A percentile compares a stretch with the other conserved stretches of the same genome.
Evolutionary conservation across 2,797 vertebrate genomes (phyloP).

Genomic region (Rhinichthys osculus): DNA sequence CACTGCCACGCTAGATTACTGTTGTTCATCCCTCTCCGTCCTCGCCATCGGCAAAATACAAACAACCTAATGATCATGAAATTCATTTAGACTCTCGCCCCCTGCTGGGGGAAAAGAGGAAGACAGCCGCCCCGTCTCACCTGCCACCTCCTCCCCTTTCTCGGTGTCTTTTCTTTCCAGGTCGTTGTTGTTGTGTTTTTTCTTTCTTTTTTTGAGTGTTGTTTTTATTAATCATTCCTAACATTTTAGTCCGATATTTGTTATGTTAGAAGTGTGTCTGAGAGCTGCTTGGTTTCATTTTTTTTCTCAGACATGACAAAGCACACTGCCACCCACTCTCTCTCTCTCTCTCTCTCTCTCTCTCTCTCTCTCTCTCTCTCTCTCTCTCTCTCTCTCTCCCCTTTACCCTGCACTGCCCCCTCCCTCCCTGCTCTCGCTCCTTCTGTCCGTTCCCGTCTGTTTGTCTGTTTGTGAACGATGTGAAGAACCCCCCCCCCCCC

Average conservation of each 20-base stretch:
- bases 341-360: neutral
- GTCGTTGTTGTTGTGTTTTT: conserved; percentile 64
- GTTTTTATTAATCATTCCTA: conserved; percentile 58
- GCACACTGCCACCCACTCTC: conserved; percentile 66
- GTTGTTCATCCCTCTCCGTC: neutral
- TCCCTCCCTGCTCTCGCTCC: conserved; percentile 38
- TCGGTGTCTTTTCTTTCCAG: conserved; percentile 53
- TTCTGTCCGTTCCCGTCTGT: conserved; percentile 48
- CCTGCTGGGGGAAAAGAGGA: conserved; percentile 36
- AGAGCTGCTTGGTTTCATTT: conserved; percentile 74
- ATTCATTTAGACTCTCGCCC: conserved; percentile 23
- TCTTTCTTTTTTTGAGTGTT: conserved; percentile 62
- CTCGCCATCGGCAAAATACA: conserved; percentile 24
- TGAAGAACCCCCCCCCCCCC: conserved; percentile 35
- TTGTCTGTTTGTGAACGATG: conserved; percentile 54
- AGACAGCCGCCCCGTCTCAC: neutral
- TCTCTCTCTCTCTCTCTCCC: conserved; percentile 27
- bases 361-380: conserved; percentile 22
- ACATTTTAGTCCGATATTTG: conserved; percentile 48
- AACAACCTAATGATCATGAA: neutral
- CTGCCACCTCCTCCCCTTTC: neutral
- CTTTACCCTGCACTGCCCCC: conserved; percentile 59
- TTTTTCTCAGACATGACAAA: conserved; percentile 70
- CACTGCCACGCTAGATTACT: conserved; percentile 53
- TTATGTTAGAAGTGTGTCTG: conserved; percentile 65